Base-by-base conservation (phyloP, 1,140 invertebrate genomes). In the Plutomurus gul region DNA sequence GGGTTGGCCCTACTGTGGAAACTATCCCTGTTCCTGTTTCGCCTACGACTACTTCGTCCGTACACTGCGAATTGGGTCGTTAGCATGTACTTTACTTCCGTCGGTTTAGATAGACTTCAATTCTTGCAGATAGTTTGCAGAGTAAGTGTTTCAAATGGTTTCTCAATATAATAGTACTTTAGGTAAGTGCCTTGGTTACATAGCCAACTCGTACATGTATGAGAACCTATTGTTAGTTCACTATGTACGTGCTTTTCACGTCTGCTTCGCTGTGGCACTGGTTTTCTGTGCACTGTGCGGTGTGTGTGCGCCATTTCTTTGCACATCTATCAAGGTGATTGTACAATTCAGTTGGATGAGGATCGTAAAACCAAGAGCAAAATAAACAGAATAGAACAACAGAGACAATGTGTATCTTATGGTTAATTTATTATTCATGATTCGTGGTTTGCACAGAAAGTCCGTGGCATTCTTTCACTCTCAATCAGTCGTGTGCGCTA, bases 391-490 rank as follows among this genome's bases (percentile, higher is more conserved):
- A 47, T 40, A 33, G 72, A 75, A 39, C 47, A 75, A 56, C 74
- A 39, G 25, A 49, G 74, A 37, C 18, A 75, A 75, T 75, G 49
- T 75, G 18, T 51, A 75, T 75, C 47, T 75, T 75, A 37, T 2
- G n/a, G 25, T 49, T 75, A 75, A 75, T 75, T 75, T 75, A 75
- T 75, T 75, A 75, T 75, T 75, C 74, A 75, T 75, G 74, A 75
- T 75, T 37, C 10, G 56, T 36, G 56, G 56, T 30, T 65, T 6
- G 56, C 36, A n/a, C 25, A 65, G 13, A 65, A 33, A 25, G 27
- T 65, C 36, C 56, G 30, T 65, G n/a, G 56, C 27, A 33, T 65
- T 65, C 56, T 30, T 65, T 65, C 56, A 65, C 18, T 27, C 25
- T 30, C 56, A 65, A 65, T 65, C 56, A 65, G 27, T 33, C n/a